Evolutionary conservation across 1,140 invertebrate species (phyloP).

Genomic region (Cecropterus lyciades): DNA sequence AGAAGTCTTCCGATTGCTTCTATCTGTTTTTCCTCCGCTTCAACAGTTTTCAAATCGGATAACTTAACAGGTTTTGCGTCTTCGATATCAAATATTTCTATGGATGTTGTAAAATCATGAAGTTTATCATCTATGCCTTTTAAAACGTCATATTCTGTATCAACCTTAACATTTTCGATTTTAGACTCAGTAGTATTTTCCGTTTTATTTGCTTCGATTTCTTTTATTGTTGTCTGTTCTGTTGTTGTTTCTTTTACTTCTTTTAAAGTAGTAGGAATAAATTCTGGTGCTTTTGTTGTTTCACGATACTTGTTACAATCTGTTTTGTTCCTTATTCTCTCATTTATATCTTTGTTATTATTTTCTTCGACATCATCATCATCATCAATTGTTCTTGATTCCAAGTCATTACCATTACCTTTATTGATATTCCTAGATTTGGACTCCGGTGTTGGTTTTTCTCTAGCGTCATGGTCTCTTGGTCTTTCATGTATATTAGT

Average conservation of each 20-base stretch:
- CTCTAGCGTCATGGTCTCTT: slow-evolving; percentile 26
- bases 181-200: slow-evolving; percentile 41
- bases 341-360: slow-evolving; percentile 36
- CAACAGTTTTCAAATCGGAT: slow-evolving; percentile 70
- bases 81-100: slow-evolving; percentile 79
- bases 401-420: slow-evolving; percentile 49
- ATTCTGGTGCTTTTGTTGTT: slow-evolving; percentile 21
- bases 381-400: slow-evolving; percentile 47
- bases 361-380: slow-evolving; percentile 34
- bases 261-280: slow-evolving; percentile 22
- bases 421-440: slow-evolving; percentile 36
- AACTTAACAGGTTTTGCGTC: slow-evolving; percentile 66
- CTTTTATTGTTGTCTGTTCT: slow-evolving; percentile 44
- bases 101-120: slow-evolving; percentile 69
- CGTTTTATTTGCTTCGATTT: slow-evolving; percentile 38
- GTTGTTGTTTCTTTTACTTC: slow-evolving; percentile 39
- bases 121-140: slow-evolving; percentile 78
- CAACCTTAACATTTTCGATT: slow-evolving; percentile 42
- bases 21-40: slow-evolving; percentile 81
- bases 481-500: slow-evolving; percentile 49
- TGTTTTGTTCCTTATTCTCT: slow-evolving; percentile 58
- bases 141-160: slow-evolving; percentile 54
- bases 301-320: slow-evolving; percentile 37
- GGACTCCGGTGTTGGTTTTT: slow-evolving; percentile 29
- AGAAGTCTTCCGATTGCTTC: slow-evolving; percentile 79